phyloP scores from a whole-genome alignment of 2,888 invertebrate genomes.

The Heterodera filipjevi region DNA sequence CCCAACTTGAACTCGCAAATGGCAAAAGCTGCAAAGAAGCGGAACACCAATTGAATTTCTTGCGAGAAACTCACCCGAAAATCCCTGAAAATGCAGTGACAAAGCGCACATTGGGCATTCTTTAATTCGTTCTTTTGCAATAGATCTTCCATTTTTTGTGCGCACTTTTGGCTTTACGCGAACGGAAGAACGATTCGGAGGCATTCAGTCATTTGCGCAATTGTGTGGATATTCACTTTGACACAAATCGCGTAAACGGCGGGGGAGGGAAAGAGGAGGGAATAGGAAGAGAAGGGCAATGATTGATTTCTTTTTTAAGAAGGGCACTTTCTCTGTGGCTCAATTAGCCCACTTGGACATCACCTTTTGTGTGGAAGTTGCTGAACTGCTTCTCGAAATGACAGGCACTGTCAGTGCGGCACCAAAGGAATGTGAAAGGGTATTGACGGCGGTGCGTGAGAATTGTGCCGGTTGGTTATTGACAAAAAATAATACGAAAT shows the following conservation, averaged over 20 bases:
- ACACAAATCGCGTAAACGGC: conserved; percentile 35
- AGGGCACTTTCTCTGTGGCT: conserved; percentile 75
- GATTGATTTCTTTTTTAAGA: conserved; percentile 66
- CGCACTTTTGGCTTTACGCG: conserved; percentile 63
- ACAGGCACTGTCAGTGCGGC: conserved; percentile 62
- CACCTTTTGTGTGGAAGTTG: conserved; percentile 75
- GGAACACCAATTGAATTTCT: conserved; percentile 71
- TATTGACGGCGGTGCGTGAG: conserved; percentile 77
- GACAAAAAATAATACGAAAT: no score
- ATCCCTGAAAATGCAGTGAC: conserved; percentile 11
- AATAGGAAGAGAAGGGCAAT: no score
- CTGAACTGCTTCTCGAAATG: conserved; percentile 48
- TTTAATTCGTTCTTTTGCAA: conserved; percentile 5
- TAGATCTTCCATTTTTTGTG: conserved; percentile 50
- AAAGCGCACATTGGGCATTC: not conserved
- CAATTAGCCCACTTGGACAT: conserved; percentile 81
- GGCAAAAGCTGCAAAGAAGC: conserved; percentile 78
- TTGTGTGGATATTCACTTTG: conserved; percentile 45
- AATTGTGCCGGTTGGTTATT: conserved; percentile 79
- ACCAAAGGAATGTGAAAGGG: conserved; percentile 71
- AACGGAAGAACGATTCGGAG: conserved; percentile 42
- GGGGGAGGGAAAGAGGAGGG: not conserved
- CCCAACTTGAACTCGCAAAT: conserved; percentile 67
- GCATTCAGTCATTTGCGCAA: conserved; percentile 60
- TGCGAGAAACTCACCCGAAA: conserved; percentile 76